Evolutionary conservation across 1,140 invertebrate species (phyloP), one percentile per base, ranked within the genome.

Genomic region (Thalassaphorura encarpata): DNA sequence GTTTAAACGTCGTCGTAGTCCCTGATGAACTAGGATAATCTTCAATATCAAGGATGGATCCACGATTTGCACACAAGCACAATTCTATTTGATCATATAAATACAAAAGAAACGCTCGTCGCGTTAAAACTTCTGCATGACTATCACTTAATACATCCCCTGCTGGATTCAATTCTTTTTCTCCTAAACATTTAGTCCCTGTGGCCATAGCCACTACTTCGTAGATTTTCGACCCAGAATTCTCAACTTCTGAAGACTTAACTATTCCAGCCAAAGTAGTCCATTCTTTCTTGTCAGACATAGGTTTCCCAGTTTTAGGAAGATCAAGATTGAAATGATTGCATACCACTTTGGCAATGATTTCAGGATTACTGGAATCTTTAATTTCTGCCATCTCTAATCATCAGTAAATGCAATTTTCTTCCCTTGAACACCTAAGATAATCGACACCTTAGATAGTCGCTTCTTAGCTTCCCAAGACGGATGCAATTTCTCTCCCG

Each of bases 171-270:
- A 87, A 75, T 66, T 80, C 81, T 29, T 75, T 78, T 55, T 77
- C 72, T 18, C 89, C 87, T 58, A 96, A 78, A 73, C 91, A 95
- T 75, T 94, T 95, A 3, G 90, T 87, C 1, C 92, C 91, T 15
- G 88, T 91, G 13, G 84, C 88, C 52, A 95, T 70, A 11, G 89
- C 77, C 21, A 93, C 78, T 8, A 93, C 78, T 68, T 79, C 73
- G 36, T 80, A 68, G 54, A 19, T 54, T 64, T 39, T 48, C 53
- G 31, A 24, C 15, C 8, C 13, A 11, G 46, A 46, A 61, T 66
- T 58, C 79, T 70, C 28, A 49, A 41, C 67, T 76, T 72, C 43
- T 13, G 26, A 43, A 16, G 40, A 49, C 66, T 79, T 66, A 15
- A 90, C 72, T 56, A 94, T 73, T 54, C 80, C 81, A 13, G 88